Base-by-base conservation (phyloP, 2,888 invertebrate genomes). In the Neria commutata region DNA sequence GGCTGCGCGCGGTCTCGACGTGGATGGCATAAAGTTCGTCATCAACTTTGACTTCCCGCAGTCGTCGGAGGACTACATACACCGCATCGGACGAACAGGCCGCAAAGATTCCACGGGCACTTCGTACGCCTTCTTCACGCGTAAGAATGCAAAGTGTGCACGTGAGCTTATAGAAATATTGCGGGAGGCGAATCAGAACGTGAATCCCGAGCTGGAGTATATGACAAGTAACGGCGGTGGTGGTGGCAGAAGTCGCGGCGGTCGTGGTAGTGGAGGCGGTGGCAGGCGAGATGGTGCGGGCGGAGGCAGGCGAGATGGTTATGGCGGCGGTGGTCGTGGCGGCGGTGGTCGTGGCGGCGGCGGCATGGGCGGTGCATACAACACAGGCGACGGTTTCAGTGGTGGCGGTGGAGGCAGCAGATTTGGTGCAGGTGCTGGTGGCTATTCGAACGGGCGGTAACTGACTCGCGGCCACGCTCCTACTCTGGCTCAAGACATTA, bases 31-130 rank as follows among this genome's bases (percentile, higher is more conserved):
- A 74, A 95, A 94, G 83, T 94, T 90, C 84, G 95, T 96, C 64
- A 93, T 96, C 75, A 96, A 96, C 85, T 95, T 91, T 85, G 95
- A 96, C 84, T 96, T 94, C 83, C 95, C 95, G 40, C 92, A 92
- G 79, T 94, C 93, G 51, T 93, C 94, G 49, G 95, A 96, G 83
- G 95, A 96, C 83, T 96, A 96, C 81, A 93, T 96, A 73, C 95
- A 96, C 83, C 89, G 96, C 63, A 96, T 96, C 81, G 96, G 96
- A 51, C 89, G 96, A 77, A 96, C 96, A 26, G 96, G 94, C 34
- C 87, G 96, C 52, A 90, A 91, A 54, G 88, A 91, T 81, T 87
- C 90, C 71, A 92, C 90, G 66, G 95, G 94, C 67, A 95, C 95
- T 47, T 94, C 95, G 17, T 95, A 95, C 81, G 95, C 95, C 29